Evolutionary conservation across 2,888 invertebrate genomes (phyloP), one percentile per base, ranked within the genome.

Genomic region (Amblyteles armatorius): DNA sequence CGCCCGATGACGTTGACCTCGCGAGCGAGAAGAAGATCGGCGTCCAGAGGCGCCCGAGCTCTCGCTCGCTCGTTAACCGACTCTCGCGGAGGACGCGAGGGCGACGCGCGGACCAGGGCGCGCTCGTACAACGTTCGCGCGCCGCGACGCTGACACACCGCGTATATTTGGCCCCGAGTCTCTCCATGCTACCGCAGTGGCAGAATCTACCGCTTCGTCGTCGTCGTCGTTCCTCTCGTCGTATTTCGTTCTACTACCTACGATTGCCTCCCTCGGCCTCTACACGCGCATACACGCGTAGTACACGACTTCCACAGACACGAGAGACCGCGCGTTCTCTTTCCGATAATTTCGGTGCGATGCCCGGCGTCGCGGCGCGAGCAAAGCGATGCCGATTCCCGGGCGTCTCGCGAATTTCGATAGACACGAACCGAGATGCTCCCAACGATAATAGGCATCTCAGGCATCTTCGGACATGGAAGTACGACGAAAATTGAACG

Each of bases 101-200:
- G 79, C 80, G 88, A 90, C 88, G 89, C 89, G 89, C 22, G 22
- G 67, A 81, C 74, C 77, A 84, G 77, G 72, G 91, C 91, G 93
- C 91, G 50, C 72, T 69, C 48, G 81, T 73, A 84, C 71, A 78
- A 65, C 65, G 82, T 76, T 82, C 90, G 93, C 93, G 93, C 92
- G 92, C 93, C 93, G 91, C 93, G 93, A 93, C 93, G 94, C 93
- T 93, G 93, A 93, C 93, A 93, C 93, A 93, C 92, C 90, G 90
- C 88, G 92, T 93, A 93, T 93, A 93, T 93, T 94, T 93, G 93
- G 94, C 93, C 88, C n/a, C 88, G 86, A 63, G 77, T 82, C 79
- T 82, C 84, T 68, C 80, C 60, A 33, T 33, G 81, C 79, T 77
- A 76, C 50, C 65, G 68, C 67, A 44, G 50, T 67, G 76, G 65